phyloP scores from a whole-genome alignment of 2,888 invertebrate genomes.

The Dorcus hopei region DNA sequence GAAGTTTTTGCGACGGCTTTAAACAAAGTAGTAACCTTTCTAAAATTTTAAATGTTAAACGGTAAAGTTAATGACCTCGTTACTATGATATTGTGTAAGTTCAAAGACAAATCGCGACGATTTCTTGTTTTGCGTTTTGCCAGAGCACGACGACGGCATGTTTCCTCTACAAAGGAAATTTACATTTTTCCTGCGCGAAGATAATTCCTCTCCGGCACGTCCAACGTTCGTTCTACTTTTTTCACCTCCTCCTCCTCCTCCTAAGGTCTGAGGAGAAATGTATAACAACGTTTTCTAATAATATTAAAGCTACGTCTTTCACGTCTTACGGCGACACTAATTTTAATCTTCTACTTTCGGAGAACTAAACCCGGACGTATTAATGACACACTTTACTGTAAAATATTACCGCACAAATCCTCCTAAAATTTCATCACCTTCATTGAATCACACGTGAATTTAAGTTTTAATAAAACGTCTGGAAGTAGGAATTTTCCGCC shows the following conservation, averaged over 20 bases:
- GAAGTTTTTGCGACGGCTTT: too few relatives aligned
- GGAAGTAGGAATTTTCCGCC: neutral
- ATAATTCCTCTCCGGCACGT: neutral
- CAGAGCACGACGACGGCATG: neutral
- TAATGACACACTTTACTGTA: constrained; percentile 15
- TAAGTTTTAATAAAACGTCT: constrained; percentile 17
- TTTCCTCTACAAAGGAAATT: constrained; percentile 12
- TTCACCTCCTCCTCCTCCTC: neutral
- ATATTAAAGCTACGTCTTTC: constrained; percentile 22
- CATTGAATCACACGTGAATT: constrained; percentile 15
- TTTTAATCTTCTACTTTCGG: constrained; percentile 17
- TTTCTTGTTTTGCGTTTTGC: constrained; percentile 12
- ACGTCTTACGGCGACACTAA: constrained; percentile 22
- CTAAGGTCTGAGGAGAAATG: too few relatives aligned
- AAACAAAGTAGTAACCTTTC: too few relatives aligned
- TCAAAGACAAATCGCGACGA: constrained; percentile 12
- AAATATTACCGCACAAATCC: constrained; percentile 19
- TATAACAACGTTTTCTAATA: constrained; percentile 17
- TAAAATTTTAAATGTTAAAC: neutral
- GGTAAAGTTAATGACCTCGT: neutral
- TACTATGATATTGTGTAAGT: constrained; percentile 12
- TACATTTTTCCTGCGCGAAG: constrained; percentile 10
- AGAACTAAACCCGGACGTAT: constrained; percentile 20
- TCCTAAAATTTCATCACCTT: constrained; percentile 13
- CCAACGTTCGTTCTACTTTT: neutral